Evolutionary conservation across 2,113 vertebrate species (phyloP).

Genomic region (Vulpes vulpes): DNA sequence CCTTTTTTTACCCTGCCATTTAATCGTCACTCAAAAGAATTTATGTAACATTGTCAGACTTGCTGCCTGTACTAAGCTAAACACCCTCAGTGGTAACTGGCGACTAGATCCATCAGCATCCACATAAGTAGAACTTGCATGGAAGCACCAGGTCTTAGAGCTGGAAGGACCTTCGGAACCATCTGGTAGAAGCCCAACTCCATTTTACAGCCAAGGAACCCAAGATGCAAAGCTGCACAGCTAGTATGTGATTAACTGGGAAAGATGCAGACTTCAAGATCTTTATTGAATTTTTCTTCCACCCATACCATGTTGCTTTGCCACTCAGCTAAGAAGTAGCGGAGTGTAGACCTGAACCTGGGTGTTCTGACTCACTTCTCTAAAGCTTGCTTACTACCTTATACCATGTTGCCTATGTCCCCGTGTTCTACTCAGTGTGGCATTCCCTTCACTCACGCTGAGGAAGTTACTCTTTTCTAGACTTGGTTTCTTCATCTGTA

Average conservation of each 20-base stretch:
- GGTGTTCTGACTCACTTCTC: not conserved
- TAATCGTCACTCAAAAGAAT: conserved; percentile 47
- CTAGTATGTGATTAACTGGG: not conserved
- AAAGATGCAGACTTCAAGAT: not conserved
- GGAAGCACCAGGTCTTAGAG: not conserved
- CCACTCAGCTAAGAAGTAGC: not conserved
- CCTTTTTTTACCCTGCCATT: conserved; percentile 26
- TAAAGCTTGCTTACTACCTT: not conserved
- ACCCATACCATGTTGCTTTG: not conserved
- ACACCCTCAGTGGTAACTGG: not conserved
- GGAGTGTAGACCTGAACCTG: not conserved
- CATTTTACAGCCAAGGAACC: not conserved
- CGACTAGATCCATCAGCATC: not conserved
- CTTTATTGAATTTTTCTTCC: conserved; percentile 10
- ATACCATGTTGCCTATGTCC: not conserved
- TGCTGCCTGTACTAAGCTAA: conserved; percentile 10
- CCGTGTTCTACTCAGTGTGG: not conserved
- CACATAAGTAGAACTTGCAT: not conserved
- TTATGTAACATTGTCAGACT: conserved; percentile 40
- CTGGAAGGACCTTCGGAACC: not conserved
- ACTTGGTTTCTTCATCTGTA: conserved; percentile 36
- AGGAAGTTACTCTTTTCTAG: conserved; percentile 26
- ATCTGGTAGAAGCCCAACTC: not conserved
- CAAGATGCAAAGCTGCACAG: not conserved
- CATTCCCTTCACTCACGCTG: not conserved